phyloP scores from a whole-genome alignment of 2,888 invertebrate genomes.

The Timema podura region DNA sequence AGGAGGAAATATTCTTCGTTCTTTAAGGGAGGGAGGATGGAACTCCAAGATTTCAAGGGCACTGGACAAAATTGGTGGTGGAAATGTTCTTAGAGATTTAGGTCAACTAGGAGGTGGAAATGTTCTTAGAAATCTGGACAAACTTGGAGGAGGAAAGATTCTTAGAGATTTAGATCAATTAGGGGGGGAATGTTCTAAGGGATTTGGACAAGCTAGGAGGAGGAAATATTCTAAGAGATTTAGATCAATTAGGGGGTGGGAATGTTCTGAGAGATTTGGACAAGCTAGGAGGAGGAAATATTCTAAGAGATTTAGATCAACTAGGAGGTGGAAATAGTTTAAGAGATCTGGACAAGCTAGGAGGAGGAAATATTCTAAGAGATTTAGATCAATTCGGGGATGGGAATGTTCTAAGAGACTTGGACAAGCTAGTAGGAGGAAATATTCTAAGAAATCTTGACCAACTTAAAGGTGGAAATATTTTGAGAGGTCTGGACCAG shows the following conservation, averaged over 20 bases:
- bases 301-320: slow-evolving; percentile 30
- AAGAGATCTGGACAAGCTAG: slow-evolving; percentile 21
- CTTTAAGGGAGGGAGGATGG: neutral
- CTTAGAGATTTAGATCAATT: slow-evolving; percentile 37
- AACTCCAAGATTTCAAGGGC: neutral
- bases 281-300: slow-evolving; percentile 28
- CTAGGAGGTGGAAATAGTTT: slow-evolving; percentile 31
- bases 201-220: slow-evolving; percentile 27
- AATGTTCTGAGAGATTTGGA: slow-evolving; percentile 30
- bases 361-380: slow-evolving; percentile 23
- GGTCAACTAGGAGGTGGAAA: slow-evolving; percentile 35
- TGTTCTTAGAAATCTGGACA: slow-evolving; percentile 28
- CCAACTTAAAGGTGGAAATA: slow-evolving; percentile 22
- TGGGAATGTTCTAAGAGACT: slow-evolving; percentile 33
- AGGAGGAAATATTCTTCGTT: slow-evolving; percentile 41
- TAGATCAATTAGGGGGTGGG: slow-evolving; percentile 24
- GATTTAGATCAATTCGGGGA: slow-evolving; percentile 30
- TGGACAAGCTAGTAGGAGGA: slow-evolving; percentile 25
- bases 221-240: slow-evolving; percentile 37
- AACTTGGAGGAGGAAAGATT: slow-evolving; percentile 24
- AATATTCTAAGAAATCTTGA: slow-evolving; percentile 38
- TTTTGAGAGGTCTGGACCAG: slow-evolving; percentile 17
- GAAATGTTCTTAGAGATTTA: slow-evolving; percentile 16
- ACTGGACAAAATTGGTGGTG: slow-evolving; percentile 26
- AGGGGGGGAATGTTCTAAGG: slow-evolving; percentile 26